These are phyloP conservation scores for Heliconius charithonia DNA, from an alignment of 2,888 invertebrate species.

Conservation along the genomic window DNA sequence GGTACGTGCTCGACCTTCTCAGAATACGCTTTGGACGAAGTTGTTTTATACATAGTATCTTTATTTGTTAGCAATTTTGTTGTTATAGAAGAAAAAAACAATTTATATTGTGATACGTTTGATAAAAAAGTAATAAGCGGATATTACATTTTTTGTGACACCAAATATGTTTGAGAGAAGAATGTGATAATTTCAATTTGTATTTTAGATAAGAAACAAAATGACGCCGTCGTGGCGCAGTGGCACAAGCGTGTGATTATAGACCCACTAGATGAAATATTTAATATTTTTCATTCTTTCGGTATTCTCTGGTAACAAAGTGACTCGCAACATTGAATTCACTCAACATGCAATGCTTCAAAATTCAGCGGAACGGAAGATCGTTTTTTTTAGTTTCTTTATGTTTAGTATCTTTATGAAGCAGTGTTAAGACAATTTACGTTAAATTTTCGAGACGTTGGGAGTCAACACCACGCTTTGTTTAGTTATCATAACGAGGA, in stretches of 20 bases:
- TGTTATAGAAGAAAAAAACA: background rate
- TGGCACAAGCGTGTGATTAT: too few relatives aligned
- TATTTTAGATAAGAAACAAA: background rate
- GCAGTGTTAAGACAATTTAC: too few relatives aligned
- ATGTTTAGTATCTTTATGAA: too few relatives aligned
- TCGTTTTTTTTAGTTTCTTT: background rate
- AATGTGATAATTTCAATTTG: background rate
- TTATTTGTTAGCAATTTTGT: background rate
- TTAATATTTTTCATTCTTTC: too few relatives aligned
- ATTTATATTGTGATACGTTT: background rate
- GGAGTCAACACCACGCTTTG: too few relatives aligned
- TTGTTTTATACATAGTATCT: background rate
- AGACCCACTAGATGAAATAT: too few relatives aligned
- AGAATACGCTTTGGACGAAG: constrained; percentile 3
- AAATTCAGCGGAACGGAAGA: background rate
- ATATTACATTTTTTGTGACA: constrained; percentile 22
- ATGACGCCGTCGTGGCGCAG: too few relatives aligned
- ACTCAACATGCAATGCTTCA: background rate
- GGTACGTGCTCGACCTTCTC: constrained; percentile 22
- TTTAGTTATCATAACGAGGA: too few relatives aligned
- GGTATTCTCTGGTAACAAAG: too few relatives aligned
- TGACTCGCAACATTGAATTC: background rate
- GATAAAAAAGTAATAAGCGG: constrained; percentile 19
- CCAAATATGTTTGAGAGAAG: background rate
- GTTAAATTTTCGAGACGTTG: too few relatives aligned